phyloP scores from a whole-genome alignment of 2,113 vertebrate species.

The Casuarius casuarius region DNA sequence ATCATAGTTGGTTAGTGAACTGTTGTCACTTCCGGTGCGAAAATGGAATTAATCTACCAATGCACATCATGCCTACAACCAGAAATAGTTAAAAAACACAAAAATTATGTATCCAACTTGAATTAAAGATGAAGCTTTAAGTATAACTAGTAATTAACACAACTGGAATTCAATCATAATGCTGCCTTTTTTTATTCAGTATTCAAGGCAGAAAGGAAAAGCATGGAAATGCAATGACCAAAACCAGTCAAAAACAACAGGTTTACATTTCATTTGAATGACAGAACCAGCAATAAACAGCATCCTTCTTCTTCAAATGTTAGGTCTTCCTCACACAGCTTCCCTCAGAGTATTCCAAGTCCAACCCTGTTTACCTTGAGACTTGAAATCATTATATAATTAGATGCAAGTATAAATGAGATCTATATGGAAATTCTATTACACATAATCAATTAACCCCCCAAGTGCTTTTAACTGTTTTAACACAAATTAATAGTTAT shows the following conservation, averaged over 20 bases:
- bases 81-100: not conserved
- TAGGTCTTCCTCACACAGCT: not conserved
- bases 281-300: not conserved
- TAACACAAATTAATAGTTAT: not conserved
- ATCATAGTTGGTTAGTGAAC: not conserved
- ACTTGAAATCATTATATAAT: not conserved
- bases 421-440: not conserved
- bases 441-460: not conserved
- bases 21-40: not conserved
- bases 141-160: not conserved
- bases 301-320: not conserved
- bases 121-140: not conserved
- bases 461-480: not conserved
- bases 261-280: not conserved
- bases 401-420: not conserved
- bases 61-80: not conserved
- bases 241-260: constrained; percentile 1
- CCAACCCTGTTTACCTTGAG: constrained; percentile 17
- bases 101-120: not conserved
- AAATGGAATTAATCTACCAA: not conserved
- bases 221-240: not conserved
- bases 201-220: not conserved
- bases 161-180: not conserved
- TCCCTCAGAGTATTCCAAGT: constrained; percentile 2
- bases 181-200: not conserved